Evolutionary conservation across 2,797 vertebrate species (phyloP).

Genomic region (Eupleurogrammus muticus): DNA sequence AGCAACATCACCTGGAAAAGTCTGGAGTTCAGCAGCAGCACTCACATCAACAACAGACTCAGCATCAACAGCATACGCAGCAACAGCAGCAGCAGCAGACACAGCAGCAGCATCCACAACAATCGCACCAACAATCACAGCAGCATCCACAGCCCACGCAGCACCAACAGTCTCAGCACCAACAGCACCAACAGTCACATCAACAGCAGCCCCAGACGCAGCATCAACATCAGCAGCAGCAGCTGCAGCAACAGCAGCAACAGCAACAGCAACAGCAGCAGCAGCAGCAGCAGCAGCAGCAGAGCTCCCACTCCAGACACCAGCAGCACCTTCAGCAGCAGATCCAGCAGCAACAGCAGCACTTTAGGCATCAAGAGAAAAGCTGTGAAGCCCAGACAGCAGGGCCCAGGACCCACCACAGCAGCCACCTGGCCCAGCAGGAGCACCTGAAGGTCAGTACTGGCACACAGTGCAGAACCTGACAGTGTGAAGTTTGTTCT

Average conservation of each 20-base stretch:
- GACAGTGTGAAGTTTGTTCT: not conserved
- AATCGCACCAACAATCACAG: conserved; percentile 89
- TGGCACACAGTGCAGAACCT: not conserved
- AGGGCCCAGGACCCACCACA: conserved; percentile 87
- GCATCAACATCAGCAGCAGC: conserved; percentile 85
- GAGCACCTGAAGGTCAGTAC: conserved; percentile 85
- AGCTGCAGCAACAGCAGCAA: conserved; percentile 87
- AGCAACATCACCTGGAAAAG: conserved; percentile 92
- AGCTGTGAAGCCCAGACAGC: conserved; percentile 90
- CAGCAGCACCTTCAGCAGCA: conserved; percentile 94
- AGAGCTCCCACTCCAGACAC: conserved; percentile 91
- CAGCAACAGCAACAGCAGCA: conserved; percentile 85
- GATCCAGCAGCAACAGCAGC: conserved; percentile 86
- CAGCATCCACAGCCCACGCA: conserved; percentile 86
- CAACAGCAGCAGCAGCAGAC: conserved; percentile 79
- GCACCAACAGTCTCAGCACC: conserved; percentile 85
- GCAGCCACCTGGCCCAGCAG: conserved; percentile 87
- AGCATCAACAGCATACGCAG: conserved; percentile 74
- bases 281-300: conserved; percentile 83
- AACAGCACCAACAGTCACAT: conserved; percentile 88
- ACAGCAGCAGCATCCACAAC: conserved; percentile 77
- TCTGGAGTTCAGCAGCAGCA: conserved; percentile 88
- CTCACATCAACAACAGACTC: conserved; percentile 82
- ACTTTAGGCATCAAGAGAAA: conserved; percentile 95
- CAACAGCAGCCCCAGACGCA: conserved; percentile 86